These are phyloP conservation scores for Nebria salina DNA, from an alignment of 2,888 invertebrate species.

Conservation along the genomic window DNA sequence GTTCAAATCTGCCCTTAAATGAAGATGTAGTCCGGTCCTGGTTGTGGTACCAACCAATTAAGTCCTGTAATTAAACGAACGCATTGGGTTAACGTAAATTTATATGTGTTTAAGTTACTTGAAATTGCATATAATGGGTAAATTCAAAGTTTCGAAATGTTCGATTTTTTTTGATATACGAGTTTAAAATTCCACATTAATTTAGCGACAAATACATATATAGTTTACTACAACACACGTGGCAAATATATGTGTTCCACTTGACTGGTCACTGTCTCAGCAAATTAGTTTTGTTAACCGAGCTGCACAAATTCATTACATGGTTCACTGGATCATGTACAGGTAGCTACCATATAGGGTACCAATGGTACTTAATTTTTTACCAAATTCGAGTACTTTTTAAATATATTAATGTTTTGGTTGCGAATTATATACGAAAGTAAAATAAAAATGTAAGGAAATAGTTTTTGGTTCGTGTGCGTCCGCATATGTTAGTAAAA, in stretches of 20 bases:
- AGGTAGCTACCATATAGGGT: not conserved
- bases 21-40: not conserved
- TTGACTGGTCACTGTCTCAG: constrained; percentile 33
- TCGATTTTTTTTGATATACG: not conserved
- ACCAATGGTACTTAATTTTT: not conserved
- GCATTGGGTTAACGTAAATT: not conserved
- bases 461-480: not conserved
- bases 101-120: not conserved
- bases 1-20: not conserved
- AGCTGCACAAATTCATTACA: constrained; percentile 18
- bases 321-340: not conserved
- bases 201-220: constrained; percentile 13
- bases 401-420: too few species aligned
- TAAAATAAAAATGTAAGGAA: not conserved
- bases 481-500: not conserved
- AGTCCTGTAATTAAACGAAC: not conserved
- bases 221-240: constrained; percentile 43
- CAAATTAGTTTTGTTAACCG: constrained; percentile 40
- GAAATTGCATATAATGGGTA: not conserved
- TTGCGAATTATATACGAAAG: not conserved
- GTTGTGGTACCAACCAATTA: not conserved
- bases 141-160: not conserved
- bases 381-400: not conserved
- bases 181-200: not conserved
- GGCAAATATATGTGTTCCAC: constrained; percentile 40